Evolutionary conservation across 2,888 invertebrate genomes (phyloP), one percentile per base, ranked within the genome.

Genomic region (Melinaea menophilus): DNA sequence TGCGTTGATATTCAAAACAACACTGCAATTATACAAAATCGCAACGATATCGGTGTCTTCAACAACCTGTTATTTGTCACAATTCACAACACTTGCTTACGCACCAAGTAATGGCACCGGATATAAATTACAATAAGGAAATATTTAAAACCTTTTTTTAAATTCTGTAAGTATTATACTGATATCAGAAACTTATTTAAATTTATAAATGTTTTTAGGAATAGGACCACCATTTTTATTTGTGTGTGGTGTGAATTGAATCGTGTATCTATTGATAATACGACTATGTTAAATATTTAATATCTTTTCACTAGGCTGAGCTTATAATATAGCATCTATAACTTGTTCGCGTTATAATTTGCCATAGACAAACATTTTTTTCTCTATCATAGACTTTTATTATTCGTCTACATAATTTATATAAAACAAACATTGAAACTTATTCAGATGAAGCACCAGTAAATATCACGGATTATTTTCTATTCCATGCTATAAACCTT

Each of bases 141-240:
- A 73, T 68, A 67, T 70, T 74, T 73, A 70, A 73, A 81, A 84
- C 78, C 71, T 72, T 73, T 76, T 72, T 69, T 66, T 72, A 75
- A 22, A 71, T 79, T 74, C 71, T 71, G 62, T 62, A 68, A 75
- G 65, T 73, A 73, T 75, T 71, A 68, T 64, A 69, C 65, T 70
- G 64, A 73, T 73, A 67, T 74, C 72, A 68, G 72, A 66, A 74
- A 76, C 68, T 73, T 77, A 78, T 73, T 81, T 81, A 76, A 81
- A 79, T 78, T 76, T 75, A 79, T 73, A 80, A 80, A 81, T 80
- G 79, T 79, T 76, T 80, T 79, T 79, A 81, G 85, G 85, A 84
- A 82, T 78, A 75, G 81, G 88, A 90, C 90, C 90, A 88, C 90
- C 90, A 90, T 90, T 89, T 90, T 90, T 89, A 89, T 90, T 88